Conservation (phyloP, 2,113 vertebrate genomes). For the Emydura subglobosa region DNA sequence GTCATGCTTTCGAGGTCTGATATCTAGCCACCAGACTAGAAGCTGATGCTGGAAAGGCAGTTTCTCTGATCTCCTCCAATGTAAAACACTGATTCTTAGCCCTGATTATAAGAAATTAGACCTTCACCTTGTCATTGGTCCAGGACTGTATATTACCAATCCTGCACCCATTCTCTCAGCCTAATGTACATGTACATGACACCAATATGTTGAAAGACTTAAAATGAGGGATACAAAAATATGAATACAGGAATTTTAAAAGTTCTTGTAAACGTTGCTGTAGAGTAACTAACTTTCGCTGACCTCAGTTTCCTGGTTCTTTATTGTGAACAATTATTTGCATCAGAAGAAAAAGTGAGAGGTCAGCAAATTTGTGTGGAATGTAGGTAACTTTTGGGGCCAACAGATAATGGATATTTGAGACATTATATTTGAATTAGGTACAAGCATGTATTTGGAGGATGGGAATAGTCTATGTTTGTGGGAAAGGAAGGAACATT, state of each 20-base stretch:
- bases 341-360: background rate
- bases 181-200: background rate
- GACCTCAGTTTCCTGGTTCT: background rate
- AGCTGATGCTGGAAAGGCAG: background rate
- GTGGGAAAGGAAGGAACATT: background rate
- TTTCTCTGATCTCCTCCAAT: background rate
- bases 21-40: background rate
- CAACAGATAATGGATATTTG: background rate
- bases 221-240: accelerated
- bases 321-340: background rate
- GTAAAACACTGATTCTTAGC: background rate
- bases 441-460: background rate
- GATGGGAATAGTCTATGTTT: background rate
- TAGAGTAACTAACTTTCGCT: background rate
- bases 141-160: background rate
- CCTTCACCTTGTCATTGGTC: background rate
- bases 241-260: background rate
- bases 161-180: accelerated
- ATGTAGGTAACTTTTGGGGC: background rate
- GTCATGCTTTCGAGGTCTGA: background rate
- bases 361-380: background rate
- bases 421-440: background rate
- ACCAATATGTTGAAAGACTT: accelerated
- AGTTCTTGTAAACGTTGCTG: background rate
- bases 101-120: background rate